Conservation (phyloP, 2,113 vertebrate species). For the Hirundichthys speculiger region DNA sequence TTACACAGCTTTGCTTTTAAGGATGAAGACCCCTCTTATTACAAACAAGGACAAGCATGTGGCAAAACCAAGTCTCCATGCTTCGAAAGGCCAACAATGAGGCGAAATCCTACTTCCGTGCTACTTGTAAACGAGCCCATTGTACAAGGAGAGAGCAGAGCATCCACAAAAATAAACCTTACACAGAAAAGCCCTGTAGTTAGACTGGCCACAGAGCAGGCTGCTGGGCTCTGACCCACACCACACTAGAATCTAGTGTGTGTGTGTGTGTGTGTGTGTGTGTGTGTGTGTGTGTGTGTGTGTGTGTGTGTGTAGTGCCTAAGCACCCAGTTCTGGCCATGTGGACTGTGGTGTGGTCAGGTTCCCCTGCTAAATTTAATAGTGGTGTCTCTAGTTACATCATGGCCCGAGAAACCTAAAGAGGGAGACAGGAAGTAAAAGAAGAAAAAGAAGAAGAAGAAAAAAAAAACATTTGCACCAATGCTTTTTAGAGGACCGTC, state of each 20-base stretch:
- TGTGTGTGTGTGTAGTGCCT: constrained; percentile 26
- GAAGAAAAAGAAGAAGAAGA: no score
- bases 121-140: constrained; percentile 61
- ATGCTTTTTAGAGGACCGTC: constrained; percentile 11
- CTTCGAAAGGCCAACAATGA: constrained; percentile 23
- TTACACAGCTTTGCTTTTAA: constrained; percentile 14
- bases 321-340: constrained; percentile 36
- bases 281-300: no score
- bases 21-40: constrained; percentile 45
- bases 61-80: constrained; percentile 36
- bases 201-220: constrained; percentile 59
- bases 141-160: constrained; percentile 51
- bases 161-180: constrained; percentile 71
- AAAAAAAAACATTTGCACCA: constrained; percentile 1
- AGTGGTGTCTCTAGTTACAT: constrained; percentile 66
- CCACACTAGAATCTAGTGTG: constrained; percentile 36
- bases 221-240: constrained; percentile 54
- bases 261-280: constrained; percentile 23
- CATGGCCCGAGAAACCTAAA: constrained; percentile 41
- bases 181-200: constrained; percentile 71
- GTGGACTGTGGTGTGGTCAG: constrained; percentile 46
- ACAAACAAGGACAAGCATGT: constrained; percentile 23
- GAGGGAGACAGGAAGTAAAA: constrained; percentile 22
- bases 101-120: constrained; percentile 23
- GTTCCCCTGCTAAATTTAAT: constrained; percentile 68